These are phyloP conservation scores for Pseudolaguvia tuberculata DNA, from an alignment of 2,113 vertebrate genomes.

Conservation along the genomic window DNA sequence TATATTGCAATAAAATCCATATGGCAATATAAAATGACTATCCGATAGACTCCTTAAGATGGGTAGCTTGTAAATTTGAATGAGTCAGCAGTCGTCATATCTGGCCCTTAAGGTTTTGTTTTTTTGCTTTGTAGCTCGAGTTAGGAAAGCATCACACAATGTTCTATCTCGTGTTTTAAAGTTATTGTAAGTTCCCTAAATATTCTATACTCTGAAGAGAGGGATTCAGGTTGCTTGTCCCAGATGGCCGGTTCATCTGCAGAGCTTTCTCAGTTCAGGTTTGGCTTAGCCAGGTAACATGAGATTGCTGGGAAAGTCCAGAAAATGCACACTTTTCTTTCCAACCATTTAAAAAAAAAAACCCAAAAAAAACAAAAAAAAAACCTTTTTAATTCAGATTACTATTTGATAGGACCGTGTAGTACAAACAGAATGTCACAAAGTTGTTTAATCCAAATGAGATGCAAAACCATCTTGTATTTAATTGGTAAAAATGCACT, in stretches of 20 bases:
- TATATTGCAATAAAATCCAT: too few species aligned
- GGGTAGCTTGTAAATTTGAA: too few species aligned
- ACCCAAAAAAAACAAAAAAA: too few species aligned
- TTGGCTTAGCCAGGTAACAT: conserved; percentile 64
- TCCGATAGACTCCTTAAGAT: too few species aligned
- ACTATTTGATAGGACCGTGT: background rate
- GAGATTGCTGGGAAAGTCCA: conserved; percentile 61
- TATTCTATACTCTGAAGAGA: conserved; percentile 21
- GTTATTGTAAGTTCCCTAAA: background rate
- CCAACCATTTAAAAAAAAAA: too few species aligned
- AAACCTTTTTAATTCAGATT: background rate
- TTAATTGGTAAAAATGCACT: too few species aligned
- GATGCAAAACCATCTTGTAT: too few species aligned
- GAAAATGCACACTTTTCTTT: conserved; percentile 44
- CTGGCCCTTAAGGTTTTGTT: too few species aligned
- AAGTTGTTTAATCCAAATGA: background rate
- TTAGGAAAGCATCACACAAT: background rate
- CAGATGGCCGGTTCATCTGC: conserved; percentile 70
- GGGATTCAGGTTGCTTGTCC: conserved; percentile 64
- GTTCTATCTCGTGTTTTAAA: background rate
- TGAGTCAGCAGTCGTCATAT: too few species aligned
- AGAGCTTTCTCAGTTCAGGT: conserved; percentile 62
- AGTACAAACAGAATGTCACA: too few species aligned
- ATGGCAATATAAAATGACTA: too few species aligned
- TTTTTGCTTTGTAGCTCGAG: too few species aligned